Evolutionary conservation across 2,797 vertebrate genomes (phyloP), one percentile per base, ranked within the genome.

Genomic region (Alca torda): DNA sequence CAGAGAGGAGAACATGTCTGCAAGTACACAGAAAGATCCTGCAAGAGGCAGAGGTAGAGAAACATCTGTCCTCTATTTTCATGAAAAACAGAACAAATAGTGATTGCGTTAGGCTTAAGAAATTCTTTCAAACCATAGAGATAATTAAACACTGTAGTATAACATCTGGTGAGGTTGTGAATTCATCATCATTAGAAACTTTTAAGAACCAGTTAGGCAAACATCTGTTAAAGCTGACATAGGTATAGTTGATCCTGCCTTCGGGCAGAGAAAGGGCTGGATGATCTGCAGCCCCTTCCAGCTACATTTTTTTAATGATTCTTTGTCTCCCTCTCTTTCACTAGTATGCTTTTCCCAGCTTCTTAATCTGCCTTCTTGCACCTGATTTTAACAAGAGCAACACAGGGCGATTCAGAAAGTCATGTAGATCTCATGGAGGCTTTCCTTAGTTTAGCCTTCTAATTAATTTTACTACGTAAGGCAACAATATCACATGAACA

Each of bases 201-300:
- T 81, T 70, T 65, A 89, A 91, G 84, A 96, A 89, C 31, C 48
- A 87, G 89, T 67, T 70, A 92, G 87, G 65, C 87, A 83, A 91
- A 94, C 72, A 89, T 41, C 87, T 94, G 89, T 91, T 65, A 80
- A 61, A 94, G 84, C 89, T 77, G 68, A 85, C 77, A 86, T 2
- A 60, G 85, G 82, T 83, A 24, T 50, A 87, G 72, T 30, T 94
- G 89, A 95, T 97, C 87, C 91, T 87, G 53, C 96, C 96, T 83
- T 83, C 25, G 1, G 94, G 95, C 90, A 91, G 78, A 77, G 68
- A 89, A 83, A 43, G 57, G 87, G 64, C 64, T 46, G 53, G 56
- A 25, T 92, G 60, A 91, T 94, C 72, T 63, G n/a, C 43, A 23
- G 7, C 19, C 41, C 64, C 50, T 94, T 92, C 48, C 33, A 92